A percentile compares a stretch with the other conserved stretches of the same genome.
Conservation (phyloP, 2,888 invertebrate species). For the Thyatira batis region DNA sequence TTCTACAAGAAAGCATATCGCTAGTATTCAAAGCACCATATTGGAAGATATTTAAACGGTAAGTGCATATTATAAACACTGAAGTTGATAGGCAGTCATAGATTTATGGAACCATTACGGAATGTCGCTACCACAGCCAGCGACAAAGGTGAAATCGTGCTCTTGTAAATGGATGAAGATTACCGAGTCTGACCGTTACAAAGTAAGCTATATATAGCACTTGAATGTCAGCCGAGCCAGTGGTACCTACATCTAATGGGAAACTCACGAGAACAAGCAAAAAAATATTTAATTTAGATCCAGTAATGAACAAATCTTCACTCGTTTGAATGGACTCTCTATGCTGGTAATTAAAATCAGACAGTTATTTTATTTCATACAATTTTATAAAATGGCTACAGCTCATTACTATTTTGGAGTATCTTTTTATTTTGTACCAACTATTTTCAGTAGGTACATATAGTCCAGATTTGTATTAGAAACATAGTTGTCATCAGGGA, state of each 20-base stretch:
- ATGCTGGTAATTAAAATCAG: background rate
- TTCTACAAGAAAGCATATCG: background rate
- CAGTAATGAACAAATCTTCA: background rate
- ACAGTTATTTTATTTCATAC: background rate
- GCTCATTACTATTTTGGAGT: background rate
- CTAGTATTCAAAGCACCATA: background rate
- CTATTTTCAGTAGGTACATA: background rate
- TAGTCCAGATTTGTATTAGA: too few species aligned
- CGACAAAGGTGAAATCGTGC: conserved; percentile 58
- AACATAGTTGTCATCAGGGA: too few species aligned
- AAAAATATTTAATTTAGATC: background rate
- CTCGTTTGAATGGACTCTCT: too few species aligned
- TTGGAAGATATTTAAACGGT: conserved; percentile 33
- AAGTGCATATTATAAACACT: conserved; percentile 36
- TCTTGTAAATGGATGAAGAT: conserved; percentile 39
- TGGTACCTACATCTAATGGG: background rate
- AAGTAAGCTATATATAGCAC: conserved; percentile 16
- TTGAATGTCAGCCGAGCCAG: background rate
- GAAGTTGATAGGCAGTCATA: conserved; percentile 40
- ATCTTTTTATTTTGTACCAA: background rate
- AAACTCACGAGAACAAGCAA: background rate
- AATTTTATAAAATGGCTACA: background rate
- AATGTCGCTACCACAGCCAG: conserved; percentile 33
- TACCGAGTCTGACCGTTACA: conserved; percentile 29
- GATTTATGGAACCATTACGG: conserved; percentile 51